A percentile compares a stretch with the other conserved stretches of the same genome.
Conservation (phyloP, 1,140 invertebrate genomes). For the Amyelois transitella region DNA sequence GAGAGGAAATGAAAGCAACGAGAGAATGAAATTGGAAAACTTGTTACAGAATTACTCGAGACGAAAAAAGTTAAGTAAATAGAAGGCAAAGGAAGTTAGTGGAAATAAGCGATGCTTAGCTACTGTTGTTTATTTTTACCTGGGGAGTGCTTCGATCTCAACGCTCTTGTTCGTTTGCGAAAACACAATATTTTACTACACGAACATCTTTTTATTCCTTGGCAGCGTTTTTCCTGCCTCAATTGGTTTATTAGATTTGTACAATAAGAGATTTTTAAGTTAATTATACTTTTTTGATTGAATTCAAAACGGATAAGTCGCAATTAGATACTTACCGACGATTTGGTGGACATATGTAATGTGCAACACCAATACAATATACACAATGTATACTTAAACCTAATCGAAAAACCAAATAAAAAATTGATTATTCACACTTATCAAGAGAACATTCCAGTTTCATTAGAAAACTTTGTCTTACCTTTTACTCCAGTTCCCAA, state of each 20-base stretch:
- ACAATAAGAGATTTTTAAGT: too few species aligned
- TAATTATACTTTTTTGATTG: too few species aligned
- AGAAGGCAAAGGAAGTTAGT: constrained; percentile 53
- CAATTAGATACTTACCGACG: too few species aligned
- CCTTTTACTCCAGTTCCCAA: constrained; percentile 74
- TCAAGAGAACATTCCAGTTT: too few species aligned
- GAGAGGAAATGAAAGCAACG: constrained; percentile 69
- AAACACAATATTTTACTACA: neutral
- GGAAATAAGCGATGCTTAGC: constrained; percentile 38
- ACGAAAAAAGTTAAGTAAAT: constrained; percentile 71
- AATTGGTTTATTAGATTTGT: too few species aligned
- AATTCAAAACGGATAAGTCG: too few species aligned
- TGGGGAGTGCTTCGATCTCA: constrained; percentile 28
- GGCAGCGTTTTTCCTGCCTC: neutral
- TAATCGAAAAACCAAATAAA: too few species aligned
- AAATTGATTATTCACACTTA: neutral
- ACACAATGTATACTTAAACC: too few species aligned
- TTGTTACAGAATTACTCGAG: constrained; percentile 69
- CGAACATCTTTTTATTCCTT: neutral
- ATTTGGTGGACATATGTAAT: too few species aligned
- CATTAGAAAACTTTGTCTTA: too few species aligned
- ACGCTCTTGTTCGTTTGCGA: constrained; percentile 2
- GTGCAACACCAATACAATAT: too few species aligned
- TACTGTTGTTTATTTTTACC: constrained; percentile 49
- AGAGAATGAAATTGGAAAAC: constrained; percentile 74